Evolutionary conservation across 2,888 invertebrate species (phyloP).

Genomic region (Hanleya hanleyi): DNA sequence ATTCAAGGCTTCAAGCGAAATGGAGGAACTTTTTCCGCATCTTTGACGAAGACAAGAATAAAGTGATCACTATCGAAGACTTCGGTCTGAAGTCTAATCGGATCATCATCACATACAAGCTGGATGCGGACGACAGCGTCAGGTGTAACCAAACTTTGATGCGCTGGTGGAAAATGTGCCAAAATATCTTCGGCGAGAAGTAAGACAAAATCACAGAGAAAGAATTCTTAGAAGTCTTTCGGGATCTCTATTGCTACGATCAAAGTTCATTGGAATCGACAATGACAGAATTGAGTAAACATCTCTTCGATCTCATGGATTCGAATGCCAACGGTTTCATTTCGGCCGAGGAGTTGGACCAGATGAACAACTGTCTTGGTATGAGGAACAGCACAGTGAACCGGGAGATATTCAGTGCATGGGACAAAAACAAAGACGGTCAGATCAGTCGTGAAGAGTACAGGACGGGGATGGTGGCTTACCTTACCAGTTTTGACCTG

Average conservation of each 20-base stretch:
- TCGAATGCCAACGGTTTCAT: background rate
- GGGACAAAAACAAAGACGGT: slow-evolving; percentile 6
- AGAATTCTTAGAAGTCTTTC: background rate
- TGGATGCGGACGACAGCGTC: background rate
- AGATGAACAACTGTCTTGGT: slow-evolving; percentile 3
- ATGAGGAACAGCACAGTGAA: background rate
- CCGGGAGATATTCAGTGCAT: background rate
- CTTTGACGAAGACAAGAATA: background rate
- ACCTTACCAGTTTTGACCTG: background rate
- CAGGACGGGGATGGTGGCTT: background rate
- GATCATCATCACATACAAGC: background rate
- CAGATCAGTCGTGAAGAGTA: background rate
- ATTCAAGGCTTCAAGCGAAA: background rate
- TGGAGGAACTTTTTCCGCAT: slow-evolving; percentile 9
- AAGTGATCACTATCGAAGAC: slow-evolving; percentile 1
- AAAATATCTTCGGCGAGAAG: background rate
- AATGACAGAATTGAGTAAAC: background rate
- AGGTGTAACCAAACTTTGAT: background rate
- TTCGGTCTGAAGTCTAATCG: slow-evolving; percentile 8
- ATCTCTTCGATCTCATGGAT: slow-evolving; percentile 6
- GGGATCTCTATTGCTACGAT: background rate
- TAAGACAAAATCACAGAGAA: background rate
- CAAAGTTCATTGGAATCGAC: background rate
- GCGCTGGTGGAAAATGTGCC: background rate
- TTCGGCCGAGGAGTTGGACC: background rate